Evolutionary conservation across 2,797 vertebrate genomes (phyloP), one percentile per base, ranked within the genome.

Genomic region (Tenualosa ilisha): DNA sequence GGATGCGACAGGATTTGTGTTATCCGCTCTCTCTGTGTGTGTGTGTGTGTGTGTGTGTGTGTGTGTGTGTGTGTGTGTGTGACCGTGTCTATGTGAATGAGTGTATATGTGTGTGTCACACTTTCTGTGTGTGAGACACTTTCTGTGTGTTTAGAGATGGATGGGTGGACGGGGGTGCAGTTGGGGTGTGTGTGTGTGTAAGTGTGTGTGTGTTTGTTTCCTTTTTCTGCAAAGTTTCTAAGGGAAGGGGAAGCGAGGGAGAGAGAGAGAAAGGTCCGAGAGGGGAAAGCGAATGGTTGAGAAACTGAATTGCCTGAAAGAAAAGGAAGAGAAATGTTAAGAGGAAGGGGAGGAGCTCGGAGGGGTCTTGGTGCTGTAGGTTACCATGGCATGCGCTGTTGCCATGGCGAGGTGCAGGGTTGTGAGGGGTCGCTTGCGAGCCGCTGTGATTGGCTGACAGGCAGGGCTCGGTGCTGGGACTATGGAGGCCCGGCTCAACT

Each of bases 1-100:
- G 89, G 89, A 86, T 89, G 89, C 91, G 83, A 87, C 82, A 86
- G 89, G 92, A 93, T 94, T 92, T 90, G 88, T 93, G 92, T 94
- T 92, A 91, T 91, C 89, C 88, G 72, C 37, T 40, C 43, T n/a
- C n/a, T n/a, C n/a, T n/a, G n/a, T n/a, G n/a, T n/a, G n/a, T n/a
- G n/a, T 46, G 43, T 46, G 43, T 50, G 9, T 50, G 49, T 50
- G 49, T 50, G 50, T 51, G 50, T 51, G 50, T 51, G 50, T 51
- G 50, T 51, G 50, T 51, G 50, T 51, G 50, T 51, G 50, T 51
- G 50, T 51, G 50, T 51, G 50, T 51, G 50, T 51, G 50, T 5
- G 50, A 6, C 7, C 8, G 50, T 51, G 50, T 51, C 7, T 12
- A 6, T 51, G 50, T 51, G 65, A 11, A 8, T 9, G 51, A 53